Evolutionary conservation across 2,113 vertebrate genomes (phyloP), one percentile per base, ranked within the genome.

Genomic region (Carettochelys insculpta): DNA sequence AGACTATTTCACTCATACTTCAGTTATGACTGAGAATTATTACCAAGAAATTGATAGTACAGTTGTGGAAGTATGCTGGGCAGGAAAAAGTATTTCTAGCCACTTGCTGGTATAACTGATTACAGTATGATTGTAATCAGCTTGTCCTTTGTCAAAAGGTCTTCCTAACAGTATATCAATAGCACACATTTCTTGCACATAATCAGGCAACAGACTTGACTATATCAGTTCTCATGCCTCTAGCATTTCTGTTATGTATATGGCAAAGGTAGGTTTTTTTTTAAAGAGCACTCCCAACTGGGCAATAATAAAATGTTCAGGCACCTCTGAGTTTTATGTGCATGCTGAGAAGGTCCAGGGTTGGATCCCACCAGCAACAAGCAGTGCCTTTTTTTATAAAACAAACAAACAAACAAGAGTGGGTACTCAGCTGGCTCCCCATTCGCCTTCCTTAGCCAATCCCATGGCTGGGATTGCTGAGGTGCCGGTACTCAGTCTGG

Each of bases 221-320:
- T 31, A 27, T 43, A 43, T 2, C 24, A 5, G 9, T 87, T 52
- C 92, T 91, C 16, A 24, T n/a, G 65, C 10, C 65, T 5, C 38
- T 51, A 92, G 51, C 93, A 27, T 92, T 93, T 97, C 78, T 93
- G 80, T 90, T 95, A 88, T 88, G 88, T 4, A 0, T 27, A 61
- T 93, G 53, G 93, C 58, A 34, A 47, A 65, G 47, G n/a, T 38
- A 38, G 12, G 27, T 5, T 11, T n/a, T 65, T 65, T 38, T 68
- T 38, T 58, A 51, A 50, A 50, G 75, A 80, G 34, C 52, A 50
- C 54, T 84, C 71, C n/a, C 56, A 47, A 58, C 45, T 86, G 75
- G 89, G 82, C n/a, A 87, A 92, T 81, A 91, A 94, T 54, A 31
- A 83, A 61, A 86, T 13, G 29, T 89, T 79, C 58, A 83, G 65